Evolutionary conservation across 2,888 invertebrate genomes (phyloP), one percentile per base, ranked within the genome.

Genomic region (Stegophylla sp.): DNA sequence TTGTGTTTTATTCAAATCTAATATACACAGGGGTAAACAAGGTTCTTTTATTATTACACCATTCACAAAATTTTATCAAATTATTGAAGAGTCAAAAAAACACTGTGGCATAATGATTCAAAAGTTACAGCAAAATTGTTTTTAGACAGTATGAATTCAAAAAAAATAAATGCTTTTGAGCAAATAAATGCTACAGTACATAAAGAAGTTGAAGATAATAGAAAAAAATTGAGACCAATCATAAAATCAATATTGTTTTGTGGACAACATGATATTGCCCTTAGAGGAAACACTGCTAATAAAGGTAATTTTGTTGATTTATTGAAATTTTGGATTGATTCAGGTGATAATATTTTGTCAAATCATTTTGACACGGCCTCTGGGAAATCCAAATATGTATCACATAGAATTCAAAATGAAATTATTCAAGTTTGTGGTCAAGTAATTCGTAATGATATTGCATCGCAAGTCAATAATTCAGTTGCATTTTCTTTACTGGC

Each of bases 51-150:
- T 66, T 43, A 66, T 66, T 43, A 66, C 34, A 43, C 43, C 64
- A 10, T 66, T 66, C 2, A 66, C 66, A 43, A 66, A 66, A 66
- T 66, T 45, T 23, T 43, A 66, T 45, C 66, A 66, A 1, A 66
- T 66, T 15, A 43, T 23, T 23, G 66, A 66, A 41, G 66, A 5
- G 15, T 66, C 66, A 66, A 66, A 43, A 66, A 41, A 43, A 34
- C 64, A 66, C 20, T 23, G 66, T 66, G 66, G 66, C 66, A 66
- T 66, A 66, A 43, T 43, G 66, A 66, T 41, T 66, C 66, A 66
- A 66, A 41, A 43, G 43, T 66, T 23, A 43, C 43, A 66, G 43
- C 45, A 66, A 66, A 66, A 66, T 45, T 45, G 34, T 66, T 66
- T 66, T 66, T 66, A 64, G 43, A 66, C 23, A 43, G 66, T 66